Evolutionary conservation across 1,140 invertebrate species (phyloP), one percentile per base, ranked within the genome.

Genomic region (Trichogramma pretiosum): DNA sequence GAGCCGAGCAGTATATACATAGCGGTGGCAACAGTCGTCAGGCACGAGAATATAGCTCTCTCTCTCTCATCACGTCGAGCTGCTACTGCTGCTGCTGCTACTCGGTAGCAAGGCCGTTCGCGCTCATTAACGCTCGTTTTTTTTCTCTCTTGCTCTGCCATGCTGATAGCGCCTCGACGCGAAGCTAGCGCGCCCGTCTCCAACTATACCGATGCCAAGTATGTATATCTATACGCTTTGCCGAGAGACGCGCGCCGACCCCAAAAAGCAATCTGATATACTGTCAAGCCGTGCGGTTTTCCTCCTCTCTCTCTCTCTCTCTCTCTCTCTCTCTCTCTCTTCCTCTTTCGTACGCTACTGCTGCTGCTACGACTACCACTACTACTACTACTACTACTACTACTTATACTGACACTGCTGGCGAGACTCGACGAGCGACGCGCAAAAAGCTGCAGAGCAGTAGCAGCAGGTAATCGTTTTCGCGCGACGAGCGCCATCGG

Each of bases 71-170:
- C n/a, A n/a, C n/a, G n/a, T n/a, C n/a, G n/a, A n/a, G n/a, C n/a
- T n/a, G n/a, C n/a, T n/a, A n/a, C n/a, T n/a, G 11, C 14, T 38
- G 38, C 46, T 38, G 40, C 37, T 50, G 50, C 50, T 53, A 55
- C 56, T 60, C 56, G 63, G 63, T 63, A 64, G 67, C 67, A 68
- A 65, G 65, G 65, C 64, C 65, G 62, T 60, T 56, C 57, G 61
- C 56, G 59, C 57, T 61, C 7, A 59, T 58, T 58, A 61, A 63
- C 60, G n/a, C n/a, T n/a, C n/a, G n/a, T n/a, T n/a, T n/a, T n/a
- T n/a, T n/a, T n/a, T n/a, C n/a, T n/a, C n/a, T n/a, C n/a, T n/a
- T n/a, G n/a, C n/a, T n/a, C n/a, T n/a, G n/a, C n/a, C n/a, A n/a
- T n/a, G n/a, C n/a, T n/a, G n/a, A n/a, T n/a, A n/a, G n/a, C 57